Base-by-base conservation (phyloP, 53 echinoderm and acorn worm genomes). In the Mesocentrotus franciscanus region DNA sequence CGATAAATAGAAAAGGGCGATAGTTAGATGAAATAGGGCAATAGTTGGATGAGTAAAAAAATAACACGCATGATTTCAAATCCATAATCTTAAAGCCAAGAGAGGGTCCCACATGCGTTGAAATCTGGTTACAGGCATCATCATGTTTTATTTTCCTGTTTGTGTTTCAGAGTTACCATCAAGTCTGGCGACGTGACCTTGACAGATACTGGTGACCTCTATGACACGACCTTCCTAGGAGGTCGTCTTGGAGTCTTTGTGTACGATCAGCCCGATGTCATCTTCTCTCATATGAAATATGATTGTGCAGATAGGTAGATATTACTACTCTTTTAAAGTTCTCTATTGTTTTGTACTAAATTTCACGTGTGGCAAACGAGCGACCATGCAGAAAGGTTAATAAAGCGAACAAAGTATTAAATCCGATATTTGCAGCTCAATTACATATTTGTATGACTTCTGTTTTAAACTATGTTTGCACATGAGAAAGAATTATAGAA, bases 221-320 rank as follows among this genome's bases (percentile, higher is more conserved):
- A 97, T 89, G 98, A 98, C 78, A 90, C 98, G 11, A 68, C 97
- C 56, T 97, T 96, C 93, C 92, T 95, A 9, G 98, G 98, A 36
- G 98, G 98, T 42, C 94, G 98, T 61, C 96, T 98, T n/a, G 98
- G 98, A 6, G 97, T 98, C 60, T 97, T 97, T 62, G 97, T 97
- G 39, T 97, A 96, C 68, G 97, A 97, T 57, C 98, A 98, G 27
- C 78, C 94, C 18, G 95, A 97, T 78, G 97, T 97, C 26, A 96
- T 97, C 79, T 99, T 97, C 95, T 98, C 99, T 9, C 94, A 94
- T 60, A 96, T 99, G 85, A 96, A 92, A 34, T 98, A 97, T 78
- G 96, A 97, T 57, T 99, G 99, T 95, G 96, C 96, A 22, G 99
- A 98, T 36, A 96, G 99, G 99, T 98, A 95, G 61, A 96, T 39